Conservation (phyloP, 2,888 invertebrate species). For the Stenurella melanura region DNA sequence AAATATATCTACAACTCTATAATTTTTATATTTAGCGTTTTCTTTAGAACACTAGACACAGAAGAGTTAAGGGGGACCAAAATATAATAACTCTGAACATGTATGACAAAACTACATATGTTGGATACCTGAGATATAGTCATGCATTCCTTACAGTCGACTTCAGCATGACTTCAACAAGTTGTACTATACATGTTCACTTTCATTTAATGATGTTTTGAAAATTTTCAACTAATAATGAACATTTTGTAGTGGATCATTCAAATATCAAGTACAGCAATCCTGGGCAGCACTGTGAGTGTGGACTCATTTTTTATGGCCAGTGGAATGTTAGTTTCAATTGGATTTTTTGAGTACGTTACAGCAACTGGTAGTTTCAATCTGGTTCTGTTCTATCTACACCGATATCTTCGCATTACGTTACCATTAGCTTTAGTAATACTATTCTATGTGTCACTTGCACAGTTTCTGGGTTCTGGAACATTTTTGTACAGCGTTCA, state of each 20-base stretch:
- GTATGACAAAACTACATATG: too few relatives aligned
- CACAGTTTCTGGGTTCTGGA: conserved; percentile 72
- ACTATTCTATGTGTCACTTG: conserved; percentile 71
- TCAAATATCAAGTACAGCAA: conserved; percentile 58
- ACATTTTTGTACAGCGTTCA: conserved; percentile 70
- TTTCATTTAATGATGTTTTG: too few relatives aligned
- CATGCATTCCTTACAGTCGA: too few relatives aligned
- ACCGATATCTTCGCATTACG: conserved; percentile 73
- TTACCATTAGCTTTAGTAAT: conserved; percentile 73
- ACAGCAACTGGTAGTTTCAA: conserved; percentile 67
- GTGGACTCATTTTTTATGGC: conserved; percentile 80
- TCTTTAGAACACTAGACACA: too few relatives aligned
- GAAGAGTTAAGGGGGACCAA: too few relatives aligned
- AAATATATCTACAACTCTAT: too few relatives aligned
- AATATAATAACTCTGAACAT: too few relatives aligned
- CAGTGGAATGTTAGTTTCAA: conserved; percentile 77
- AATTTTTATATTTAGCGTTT: too few relatives aligned
- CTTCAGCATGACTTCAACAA: too few relatives aligned
- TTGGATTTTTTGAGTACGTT: conserved; percentile 68
- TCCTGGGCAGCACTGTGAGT: conserved; percentile 74
- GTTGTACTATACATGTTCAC: too few relatives aligned
- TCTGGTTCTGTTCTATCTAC: conserved; percentile 69
- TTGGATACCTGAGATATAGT: too few relatives aligned
- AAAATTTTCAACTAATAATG: too few relatives aligned
- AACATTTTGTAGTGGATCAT: conserved; percentile 69